A percentile compares a stretch with the other conserved stretches of the same genome.
Evolutionary conservation across 1,140 invertebrate genomes (phyloP).

Genomic region (Apolygus lucorum): DNA sequence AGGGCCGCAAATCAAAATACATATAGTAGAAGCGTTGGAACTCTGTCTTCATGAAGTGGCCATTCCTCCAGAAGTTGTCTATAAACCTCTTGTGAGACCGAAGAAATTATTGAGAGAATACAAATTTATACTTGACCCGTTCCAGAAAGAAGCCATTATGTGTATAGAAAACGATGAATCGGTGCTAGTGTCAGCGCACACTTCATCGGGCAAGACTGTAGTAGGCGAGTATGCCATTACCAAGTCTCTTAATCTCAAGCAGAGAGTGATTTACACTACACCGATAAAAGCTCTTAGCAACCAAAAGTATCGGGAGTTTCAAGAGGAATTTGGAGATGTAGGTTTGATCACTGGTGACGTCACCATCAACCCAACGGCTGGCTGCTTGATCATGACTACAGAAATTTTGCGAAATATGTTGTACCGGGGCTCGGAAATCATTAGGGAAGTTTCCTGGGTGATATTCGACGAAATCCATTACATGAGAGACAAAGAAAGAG

Average conservation of each 20-base stretch:
- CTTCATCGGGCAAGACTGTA: conserved; percentile 99
- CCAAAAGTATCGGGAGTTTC: conserved; percentile 98
- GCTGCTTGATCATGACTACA: conserved; percentile 99
- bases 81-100: conserved; percentile 53
- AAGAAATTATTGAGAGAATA: conserved; percentile 83
- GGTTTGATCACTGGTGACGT: conserved; percentile 98
- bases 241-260: conserved; percentile 57
- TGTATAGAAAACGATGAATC: conserved; percentile 98
- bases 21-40: conserved; percentile 68
- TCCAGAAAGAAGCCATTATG: conserved; percentile 94
- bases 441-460: conserved; percentile 99
- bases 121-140: conserved; percentile 91
- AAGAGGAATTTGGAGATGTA: conserved; percentile 96
- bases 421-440: conserved; percentile 94
- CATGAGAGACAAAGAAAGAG: conserved; percentile 98
- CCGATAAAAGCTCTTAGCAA: conserved; percentile 99
- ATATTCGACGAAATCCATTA: conserved; percentile 99
- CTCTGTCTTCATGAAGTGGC: conserved; percentile 91
- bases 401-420: conserved; percentile 99
- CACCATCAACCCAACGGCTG: conserved; percentile 95
- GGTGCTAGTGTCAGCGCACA: conserved; percentile 96
- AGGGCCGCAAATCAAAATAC: conserved; percentile 4
- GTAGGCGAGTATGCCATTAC: conserved; percentile 90
- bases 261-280: conserved; percentile 97
- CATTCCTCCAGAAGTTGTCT: conserved; percentile 74